These are phyloP conservation scores for Heliconius sara DNA, from an alignment of 2,888 invertebrate species.

Conservation along the genomic window DNA sequence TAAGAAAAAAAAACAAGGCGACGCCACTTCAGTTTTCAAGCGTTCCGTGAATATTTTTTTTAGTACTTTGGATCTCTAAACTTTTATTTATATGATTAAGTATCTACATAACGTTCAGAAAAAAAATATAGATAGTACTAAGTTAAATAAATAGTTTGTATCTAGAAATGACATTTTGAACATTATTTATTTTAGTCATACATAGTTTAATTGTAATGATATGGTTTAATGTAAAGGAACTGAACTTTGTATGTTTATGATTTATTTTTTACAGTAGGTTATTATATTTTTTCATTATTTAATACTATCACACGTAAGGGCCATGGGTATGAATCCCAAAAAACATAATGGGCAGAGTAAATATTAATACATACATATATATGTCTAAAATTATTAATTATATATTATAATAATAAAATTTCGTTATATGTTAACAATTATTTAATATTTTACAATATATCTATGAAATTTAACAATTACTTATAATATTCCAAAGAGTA, in stretches of 20 bases:
- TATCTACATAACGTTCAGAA: neutral
- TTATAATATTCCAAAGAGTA: no score
- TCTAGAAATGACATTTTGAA: constrained; percentile 3
- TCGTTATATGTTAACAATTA: no score
- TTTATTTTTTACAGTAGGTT: no score
- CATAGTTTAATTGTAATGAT: neutral
- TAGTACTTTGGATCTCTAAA: constrained; percentile 1
- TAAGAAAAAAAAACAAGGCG: neutral
- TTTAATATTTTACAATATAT: no score
- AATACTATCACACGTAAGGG: no score
- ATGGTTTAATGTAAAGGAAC: neutral
- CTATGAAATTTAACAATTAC: no score
- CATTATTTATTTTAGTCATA: neutral
- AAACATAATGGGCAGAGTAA: no score
- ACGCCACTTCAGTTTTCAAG: neutral
- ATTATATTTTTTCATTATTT: neutral
- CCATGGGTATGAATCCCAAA: no score
- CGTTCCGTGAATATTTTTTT: neutral
- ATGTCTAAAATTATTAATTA: no score
- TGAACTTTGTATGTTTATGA: neutral
- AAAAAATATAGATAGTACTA: neutral
- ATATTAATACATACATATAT: no score
- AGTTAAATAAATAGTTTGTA: neutral
- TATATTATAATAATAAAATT: no score
- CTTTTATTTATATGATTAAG: neutral